phyloP scores from a whole-genome alignment of 2,888 invertebrate genomes.

The Nomada fabriciana region DNA sequence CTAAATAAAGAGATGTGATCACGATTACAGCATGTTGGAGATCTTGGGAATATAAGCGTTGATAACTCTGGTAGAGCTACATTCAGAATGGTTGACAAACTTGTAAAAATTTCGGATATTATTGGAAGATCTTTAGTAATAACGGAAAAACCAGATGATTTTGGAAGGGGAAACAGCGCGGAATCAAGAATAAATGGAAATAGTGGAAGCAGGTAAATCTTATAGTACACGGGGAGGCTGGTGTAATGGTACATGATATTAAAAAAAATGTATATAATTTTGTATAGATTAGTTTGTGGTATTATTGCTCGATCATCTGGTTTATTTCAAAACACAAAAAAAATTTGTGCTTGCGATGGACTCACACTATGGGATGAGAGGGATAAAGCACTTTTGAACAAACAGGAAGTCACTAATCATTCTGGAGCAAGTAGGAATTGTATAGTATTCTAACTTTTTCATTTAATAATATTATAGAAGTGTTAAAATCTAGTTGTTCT shows the following conservation, averaged over 20 bases:
- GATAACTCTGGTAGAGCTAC: conserved; percentile 88
- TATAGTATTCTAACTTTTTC: conserved; percentile 50
- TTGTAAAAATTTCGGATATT: conserved; percentile 89
- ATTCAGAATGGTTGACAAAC: conserved; percentile 87
- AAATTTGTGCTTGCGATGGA: conserved; percentile 96
- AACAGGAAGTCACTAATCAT: conserved; percentile 40
- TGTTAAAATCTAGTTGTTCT: conserved; percentile 3
- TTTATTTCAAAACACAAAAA: conserved; percentile 93
- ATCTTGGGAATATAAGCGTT: conserved; percentile 88
- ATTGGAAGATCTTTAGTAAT: conserved; percentile 93
- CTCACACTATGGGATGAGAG: conserved; percentile 95
- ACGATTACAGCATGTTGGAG: conserved; percentile 86
- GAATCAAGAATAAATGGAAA: conserved; percentile 88
- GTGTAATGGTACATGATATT: not conserved
- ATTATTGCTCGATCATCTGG: conserved; percentile 96
- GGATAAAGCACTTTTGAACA: conserved; percentile 86
- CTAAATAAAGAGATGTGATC: not conserved
- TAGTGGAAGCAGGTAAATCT: conserved; percentile 87
- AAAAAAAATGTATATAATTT: conserved; percentile 26
- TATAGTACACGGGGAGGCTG: not conserved
- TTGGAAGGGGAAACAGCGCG: conserved; percentile 85
- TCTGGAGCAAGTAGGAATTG: conserved; percentile 54
- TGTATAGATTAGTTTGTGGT: conserved; percentile 91
- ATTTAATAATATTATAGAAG: conserved; percentile 2
- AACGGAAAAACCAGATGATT: conserved; percentile 87